Percentiles rank a stretch among this genome's conserved stretches.
Evolutionary conservation across 1,140 invertebrate genomes (phyloP).

Genomic region (Drosophila subpulchrella): DNA sequence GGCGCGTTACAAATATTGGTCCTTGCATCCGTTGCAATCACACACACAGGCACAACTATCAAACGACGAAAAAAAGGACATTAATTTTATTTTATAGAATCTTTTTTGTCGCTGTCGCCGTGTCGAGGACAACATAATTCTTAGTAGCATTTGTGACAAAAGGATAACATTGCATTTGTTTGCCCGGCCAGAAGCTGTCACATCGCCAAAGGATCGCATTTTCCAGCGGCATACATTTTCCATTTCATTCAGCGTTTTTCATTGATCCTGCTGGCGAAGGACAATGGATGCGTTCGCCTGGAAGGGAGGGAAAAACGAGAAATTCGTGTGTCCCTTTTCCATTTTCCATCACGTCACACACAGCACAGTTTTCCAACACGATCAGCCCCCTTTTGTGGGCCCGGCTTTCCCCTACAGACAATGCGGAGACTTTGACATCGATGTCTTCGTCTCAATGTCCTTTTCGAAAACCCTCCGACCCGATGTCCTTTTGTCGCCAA

Average conservation of each 20-base stretch:
- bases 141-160: slow-evolving; percentile 65
- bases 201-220: slow-evolving; percentile 46
- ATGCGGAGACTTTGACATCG: slow-evolving; percentile 55
- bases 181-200: slow-evolving; percentile 58
- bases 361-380: slow-evolving; percentile 39
- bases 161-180: slow-evolving; percentile 66
- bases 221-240: slow-evolving; percentile 26
- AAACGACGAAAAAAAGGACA: slow-evolving; percentile 50
- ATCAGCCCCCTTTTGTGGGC: slow-evolving; percentile 61
- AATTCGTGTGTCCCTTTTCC: slow-evolving; percentile 31
- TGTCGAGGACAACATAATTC: slow-evolving; percentile 61
- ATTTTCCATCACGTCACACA: neutral
- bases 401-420: slow-evolving; percentile 35
- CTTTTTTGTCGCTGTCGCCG: slow-evolving; percentile 26
- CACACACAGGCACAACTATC: neutral
- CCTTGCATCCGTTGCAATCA: slow-evolving; percentile 47
- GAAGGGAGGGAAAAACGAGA: slow-evolving; percentile 39
- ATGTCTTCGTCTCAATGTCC: slow-evolving; percentile 45
- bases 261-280: slow-evolving; percentile 45
- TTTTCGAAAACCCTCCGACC: neutral
- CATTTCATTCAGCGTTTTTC: slow-evolving; percentile 51
- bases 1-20: slow-evolving; percentile 75
- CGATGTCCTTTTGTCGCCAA: slow-evolving; percentile 51
- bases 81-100: slow-evolving; percentile 58
- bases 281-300: slow-evolving; percentile 56